phyloP scores from a whole-genome alignment of 2,113 vertebrate species.

The Hucho hucho region DNA sequence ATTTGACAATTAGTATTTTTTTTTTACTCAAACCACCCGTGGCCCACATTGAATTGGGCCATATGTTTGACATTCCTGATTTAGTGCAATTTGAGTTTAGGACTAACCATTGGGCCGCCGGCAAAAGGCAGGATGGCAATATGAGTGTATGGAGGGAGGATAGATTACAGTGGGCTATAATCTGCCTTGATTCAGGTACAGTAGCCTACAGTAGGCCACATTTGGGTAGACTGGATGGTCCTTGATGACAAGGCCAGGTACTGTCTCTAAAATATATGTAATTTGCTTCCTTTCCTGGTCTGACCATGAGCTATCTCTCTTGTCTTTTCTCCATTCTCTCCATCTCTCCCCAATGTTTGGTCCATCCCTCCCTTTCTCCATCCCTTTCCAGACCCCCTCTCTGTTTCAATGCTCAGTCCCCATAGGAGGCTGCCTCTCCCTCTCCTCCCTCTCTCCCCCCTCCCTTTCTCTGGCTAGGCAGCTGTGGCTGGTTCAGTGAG shows the following conservation, averaged over 20 bases:
- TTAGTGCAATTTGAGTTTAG: too few relatives aligned
- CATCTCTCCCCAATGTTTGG: conserved; percentile 1
- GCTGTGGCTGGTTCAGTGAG: conserved; percentile 98
- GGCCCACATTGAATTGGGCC: too few relatives aligned
- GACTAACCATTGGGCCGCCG: too few relatives aligned
- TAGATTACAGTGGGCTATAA: neutral
- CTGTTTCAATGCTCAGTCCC: conserved; percentile 54
- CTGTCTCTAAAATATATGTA: conserved; percentile 17
- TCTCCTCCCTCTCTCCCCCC: conserved; percentile 61
- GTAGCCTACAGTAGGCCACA: neutral
- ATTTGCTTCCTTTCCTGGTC: conserved; percentile 5
- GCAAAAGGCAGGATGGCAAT: too few relatives aligned
- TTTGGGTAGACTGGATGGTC: conserved; percentile 49
- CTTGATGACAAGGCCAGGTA: conserved; percentile 50
- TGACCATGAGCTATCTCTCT: conserved; percentile 24
- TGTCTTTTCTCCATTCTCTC: neutral
- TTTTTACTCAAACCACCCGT: too few relatives aligned
- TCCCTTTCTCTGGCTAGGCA: conserved; percentile 86
- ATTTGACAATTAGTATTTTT: too few relatives aligned
- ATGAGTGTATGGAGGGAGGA: too few relatives aligned
- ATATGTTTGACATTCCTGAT: too few relatives aligned
- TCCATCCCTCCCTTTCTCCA: conserved; percentile 30
- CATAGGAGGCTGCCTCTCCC: conserved; percentile 68
- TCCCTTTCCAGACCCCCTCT: conserved; percentile 29
- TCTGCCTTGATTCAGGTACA: neutral